phyloP scores from a whole-genome alignment of 2,888 invertebrate species.

The Lochmaea capreae region DNA sequence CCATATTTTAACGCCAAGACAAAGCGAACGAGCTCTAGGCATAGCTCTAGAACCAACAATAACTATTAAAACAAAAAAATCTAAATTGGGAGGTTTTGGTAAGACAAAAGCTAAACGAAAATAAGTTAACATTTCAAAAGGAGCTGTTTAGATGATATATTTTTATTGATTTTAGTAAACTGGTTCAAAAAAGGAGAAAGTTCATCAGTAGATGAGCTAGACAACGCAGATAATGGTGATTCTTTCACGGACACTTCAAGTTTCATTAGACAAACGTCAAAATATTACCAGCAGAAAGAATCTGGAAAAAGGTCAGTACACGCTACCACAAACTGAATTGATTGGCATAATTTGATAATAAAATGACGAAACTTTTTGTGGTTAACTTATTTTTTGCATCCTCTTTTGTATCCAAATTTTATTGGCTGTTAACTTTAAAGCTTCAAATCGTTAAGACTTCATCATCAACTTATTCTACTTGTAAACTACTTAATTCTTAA shows the following conservation, averaged over 20 bases:
- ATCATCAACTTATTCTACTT: background rate
- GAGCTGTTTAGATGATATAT: too few species aligned
- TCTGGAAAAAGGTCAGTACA: conserved; percentile 51
- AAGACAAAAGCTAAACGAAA: conserved; percentile 46
- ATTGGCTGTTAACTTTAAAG: too few species aligned
- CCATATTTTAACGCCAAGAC: conserved; percentile 83
- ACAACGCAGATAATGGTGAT: conserved; percentile 67
- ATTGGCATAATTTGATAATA: too few species aligned
- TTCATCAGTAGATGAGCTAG: conserved; percentile 66
- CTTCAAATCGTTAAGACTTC: background rate
- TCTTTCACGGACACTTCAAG: conserved; percentile 66
- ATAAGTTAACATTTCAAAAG: background rate
- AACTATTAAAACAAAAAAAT: conserved; percentile 67
- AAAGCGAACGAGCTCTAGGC: conserved; percentile 82
- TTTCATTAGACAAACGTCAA: conserved; percentile 64
- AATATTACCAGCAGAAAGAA: conserved; percentile 64
- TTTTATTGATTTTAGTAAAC: conserved; percentile 61
- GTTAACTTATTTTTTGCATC: too few species aligned
- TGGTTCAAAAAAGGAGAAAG: conserved; percentile 71
- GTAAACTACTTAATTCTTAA: too few species aligned
- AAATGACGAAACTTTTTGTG: too few species aligned
- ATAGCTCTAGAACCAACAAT: conserved; percentile 67
- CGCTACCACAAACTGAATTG: background rate
- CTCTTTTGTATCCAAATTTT: too few species aligned
- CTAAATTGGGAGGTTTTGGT: conserved; percentile 81